Evolutionary conservation across 2,888 invertebrate genomes (phyloP).

Genomic region (Drosophila stalkeri): DNA sequence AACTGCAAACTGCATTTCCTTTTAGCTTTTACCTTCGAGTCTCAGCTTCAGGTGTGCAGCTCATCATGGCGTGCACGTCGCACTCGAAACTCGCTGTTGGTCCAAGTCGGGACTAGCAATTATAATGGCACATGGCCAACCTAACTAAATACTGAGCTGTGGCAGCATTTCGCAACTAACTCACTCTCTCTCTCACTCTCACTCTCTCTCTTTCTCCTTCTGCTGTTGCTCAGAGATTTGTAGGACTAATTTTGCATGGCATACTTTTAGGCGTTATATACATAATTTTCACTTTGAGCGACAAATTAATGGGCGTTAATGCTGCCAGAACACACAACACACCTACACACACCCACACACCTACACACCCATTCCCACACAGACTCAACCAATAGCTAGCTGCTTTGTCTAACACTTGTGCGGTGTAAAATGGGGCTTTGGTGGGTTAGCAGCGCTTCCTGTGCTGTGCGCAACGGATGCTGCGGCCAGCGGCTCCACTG

Average conservation of each 20-base stretch:
- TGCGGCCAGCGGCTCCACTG: constrained; percentile 51
- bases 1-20: constrained; percentile 30
- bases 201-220: background rate
- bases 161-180: background rate
- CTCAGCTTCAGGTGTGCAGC: constrained; percentile 10
- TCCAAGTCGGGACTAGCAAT: constrained; percentile 58
- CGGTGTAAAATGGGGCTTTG: background rate
- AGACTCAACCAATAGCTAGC: constrained; percentile 11
- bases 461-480: constrained; percentile 63
- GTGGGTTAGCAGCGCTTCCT: constrained; percentile 37
- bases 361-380: constrained; percentile 6
- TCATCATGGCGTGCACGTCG: constrained; percentile 33
- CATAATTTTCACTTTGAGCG: constrained; percentile 68
- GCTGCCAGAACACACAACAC: constrained; percentile 8
- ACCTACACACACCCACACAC: background rate
- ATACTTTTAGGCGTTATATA: constrained; percentile 61
- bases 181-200: background rate
- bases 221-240: constrained; percentile 35
- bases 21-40: constrained; percentile 26
- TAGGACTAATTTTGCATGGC: constrained; percentile 65
- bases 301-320: constrained; percentile 77
- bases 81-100: constrained; percentile 57
- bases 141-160: constrained; percentile 25
- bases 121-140: constrained; percentile 64
- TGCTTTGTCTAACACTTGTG: constrained; percentile 50